Evolutionary conservation across 2,888 invertebrate genomes (phyloP).

Genomic region (Psylliodes chrysocephalus): DNA sequence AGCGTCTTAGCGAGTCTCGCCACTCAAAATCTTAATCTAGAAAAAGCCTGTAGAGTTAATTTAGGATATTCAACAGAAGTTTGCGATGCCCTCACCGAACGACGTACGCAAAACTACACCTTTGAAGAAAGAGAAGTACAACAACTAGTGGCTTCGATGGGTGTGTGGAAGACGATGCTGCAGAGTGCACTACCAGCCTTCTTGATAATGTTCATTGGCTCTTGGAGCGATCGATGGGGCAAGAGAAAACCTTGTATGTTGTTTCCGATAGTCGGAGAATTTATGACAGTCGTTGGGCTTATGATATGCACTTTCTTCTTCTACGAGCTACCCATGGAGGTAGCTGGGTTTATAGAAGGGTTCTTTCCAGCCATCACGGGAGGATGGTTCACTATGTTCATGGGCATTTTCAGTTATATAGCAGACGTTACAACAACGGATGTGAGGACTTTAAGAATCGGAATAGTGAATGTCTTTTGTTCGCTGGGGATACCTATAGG

Average conservation of each 20-base stretch:
- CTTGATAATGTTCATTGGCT: constrained; percentile 83
- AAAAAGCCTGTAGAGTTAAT: constrained; percentile 88
- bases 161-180: constrained; percentile 86
- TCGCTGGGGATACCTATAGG: constrained; percentile 90
- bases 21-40: constrained; percentile 85
- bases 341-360: constrained; percentile 81
- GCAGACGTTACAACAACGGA: constrained; percentile 87
- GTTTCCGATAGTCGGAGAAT: constrained; percentile 83
- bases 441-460: constrained; percentile 85
- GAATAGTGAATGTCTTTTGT: constrained; percentile 88
- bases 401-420: constrained; percentile 91
- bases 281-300: constrained; percentile 80
- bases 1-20: constrained; percentile 76
- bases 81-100: constrained; percentile 79
- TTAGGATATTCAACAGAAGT: constrained; percentile 76
- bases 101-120: constrained; percentile 76
- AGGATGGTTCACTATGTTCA: constrained; percentile 90
- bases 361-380: constrained; percentile 85
- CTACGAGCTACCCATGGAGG: constrained; percentile 82
- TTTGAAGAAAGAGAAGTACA: constrained; percentile 74
- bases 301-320: constrained; percentile 84
- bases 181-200: constrained; percentile 86
- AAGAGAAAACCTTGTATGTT: constrained; percentile 84
- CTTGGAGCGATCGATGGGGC: constrained; percentile 78
- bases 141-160: constrained; percentile 81